Base-by-base conservation (phyloP, 1,140 invertebrate species). In the Brachionus asplanchnoidis region DNA sequence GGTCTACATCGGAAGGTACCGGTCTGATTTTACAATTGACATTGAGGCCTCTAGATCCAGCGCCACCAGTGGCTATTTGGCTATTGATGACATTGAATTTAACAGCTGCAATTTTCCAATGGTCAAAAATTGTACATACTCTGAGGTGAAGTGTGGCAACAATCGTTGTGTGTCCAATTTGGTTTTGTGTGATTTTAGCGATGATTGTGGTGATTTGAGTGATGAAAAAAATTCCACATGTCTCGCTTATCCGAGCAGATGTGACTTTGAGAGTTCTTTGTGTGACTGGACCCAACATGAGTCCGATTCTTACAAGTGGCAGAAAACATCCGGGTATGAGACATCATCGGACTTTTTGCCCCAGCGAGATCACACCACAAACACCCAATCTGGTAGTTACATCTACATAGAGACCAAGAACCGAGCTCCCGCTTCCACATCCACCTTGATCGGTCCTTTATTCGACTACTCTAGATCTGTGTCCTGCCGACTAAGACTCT, bases 201-300 rank as follows among this genome's bases (percentile, higher is more conserved):
- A 89, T 85, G 89, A 91, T 78, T 91, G 90, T 86, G 87, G 88
- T 3, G 89, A 90, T 85, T 85, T 85, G 28, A 86, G 86, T 75
- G 90, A 91, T 87, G 90, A 91, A 46, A 26, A 73, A 20, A 84
- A 84, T 20, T n/a, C 65, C n/a, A 46, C 46, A 42, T 84, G 82
- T 40, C 6, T 26, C 9, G 79, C 20, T 5, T 82, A 82, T 65
- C 79, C 79, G 8, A 60, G 20, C 14, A 36, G 82, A 17, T 89
- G 88, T 86, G 86, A 87, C 75, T 89, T 89, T 87, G 88, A 89
- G 79, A 80, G 86, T n/a, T 86, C 85, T 75, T 79, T 73, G 3
- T 87, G 89, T 86, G 88, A 87, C n/a, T 89, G 88, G 88, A n/a
- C 17, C 8, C 32, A 46, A 36, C n/a, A 32, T 56, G n/a, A 36